Base-by-base conservation (phyloP, 2,797 vertebrate species). In the Arctocebus calabarensis region DNA sequence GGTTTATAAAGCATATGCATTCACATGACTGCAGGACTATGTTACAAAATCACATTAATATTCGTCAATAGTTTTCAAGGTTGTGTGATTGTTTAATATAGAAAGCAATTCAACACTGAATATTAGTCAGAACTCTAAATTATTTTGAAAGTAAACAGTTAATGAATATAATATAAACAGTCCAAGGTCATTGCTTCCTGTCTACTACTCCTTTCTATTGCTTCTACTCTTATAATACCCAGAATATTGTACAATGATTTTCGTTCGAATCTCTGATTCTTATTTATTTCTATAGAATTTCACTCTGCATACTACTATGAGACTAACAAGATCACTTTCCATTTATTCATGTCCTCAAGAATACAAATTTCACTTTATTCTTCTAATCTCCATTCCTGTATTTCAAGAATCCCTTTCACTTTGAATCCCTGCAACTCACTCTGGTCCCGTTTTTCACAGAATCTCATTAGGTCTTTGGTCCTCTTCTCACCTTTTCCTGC, bases 111-210 rank as follows among this genome's bases (percentile, higher is more conserved):
- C 0, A 32, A 74, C 17, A 13, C 3, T 32, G 37, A 81, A 23
- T 22, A 74, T 12, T 27, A 79, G 12, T 43, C 14, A 48, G 29
- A 10, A 22, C 6, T 75, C 32, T 55, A 86, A 88, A 75, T 90
- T 16, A 88, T 89, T 64, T 88, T 77, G 66, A 94, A 92, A 75
- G 62, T 68, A 73, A 94, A 48, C 55, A 55, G 14, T 37, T 81
- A 68, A 55, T 59, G 71, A 34, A 81, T 73, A 78, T 66, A 84
- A 48, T 19, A 25, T 45, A 32, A 78, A 68, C 43, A n/a, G 34
- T 3, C 11, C 34, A 84, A 48, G 19, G 57, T 25, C 29, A 25
- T 23, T 93, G 4, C 7, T 73, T 57, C 37, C 9, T 66, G 12
- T 85, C 20, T 32, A 1, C 57, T 23, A 34, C 4, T n/a, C 4